These are phyloP conservation scores for Gymnodraco acuticeps DNA, from an alignment of 2,797 vertebrate genomes.

Conservation along the genomic window DNA sequence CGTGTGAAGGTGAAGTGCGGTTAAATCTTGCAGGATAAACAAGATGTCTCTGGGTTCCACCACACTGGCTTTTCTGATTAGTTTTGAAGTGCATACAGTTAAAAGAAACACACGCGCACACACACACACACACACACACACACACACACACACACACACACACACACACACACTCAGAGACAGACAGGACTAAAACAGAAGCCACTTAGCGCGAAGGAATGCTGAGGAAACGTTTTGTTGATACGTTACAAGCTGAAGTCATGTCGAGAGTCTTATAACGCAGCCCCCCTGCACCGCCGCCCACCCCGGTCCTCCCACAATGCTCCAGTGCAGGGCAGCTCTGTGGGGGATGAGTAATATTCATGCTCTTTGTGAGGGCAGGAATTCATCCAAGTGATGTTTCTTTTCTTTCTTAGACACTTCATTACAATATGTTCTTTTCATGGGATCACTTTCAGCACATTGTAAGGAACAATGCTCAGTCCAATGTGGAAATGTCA, in stretches of 20 bases:
- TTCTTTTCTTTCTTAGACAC: constrained; percentile 41
- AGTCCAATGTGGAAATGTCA: constrained; percentile 60
- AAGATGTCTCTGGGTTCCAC: constrained; percentile 71
- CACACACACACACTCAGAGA: neutral
- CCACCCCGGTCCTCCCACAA: constrained; percentile 75
- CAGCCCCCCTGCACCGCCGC: constrained; percentile 63
- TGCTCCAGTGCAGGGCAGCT: constrained; percentile 64
- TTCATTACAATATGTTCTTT: constrained; percentile 55
- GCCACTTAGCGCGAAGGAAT: constrained; percentile 38
- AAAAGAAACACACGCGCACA: constrained; percentile 11
- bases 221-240: constrained; percentile 45
- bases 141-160: constrained; percentile 11
- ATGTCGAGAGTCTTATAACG: constrained; percentile 44
- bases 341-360: constrained; percentile 74
- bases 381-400: constrained; percentile 55
- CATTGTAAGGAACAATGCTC: constrained; percentile 34
- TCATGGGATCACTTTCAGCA: constrained; percentile 35
- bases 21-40: constrained; percentile 69
- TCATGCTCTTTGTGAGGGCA: constrained; percentile 62
- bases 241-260: constrained; percentile 48
- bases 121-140: constrained; percentile 29
- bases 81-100: constrained; percentile 55
- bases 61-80: constrained; percentile 72
- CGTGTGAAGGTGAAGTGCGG: constrained; percentile 72
- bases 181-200: constrained; percentile 28